These are phyloP conservation scores for Linepithema humile DNA, from an alignment of 1,140 invertebrate species.

Conservation along the genomic window DNA sequence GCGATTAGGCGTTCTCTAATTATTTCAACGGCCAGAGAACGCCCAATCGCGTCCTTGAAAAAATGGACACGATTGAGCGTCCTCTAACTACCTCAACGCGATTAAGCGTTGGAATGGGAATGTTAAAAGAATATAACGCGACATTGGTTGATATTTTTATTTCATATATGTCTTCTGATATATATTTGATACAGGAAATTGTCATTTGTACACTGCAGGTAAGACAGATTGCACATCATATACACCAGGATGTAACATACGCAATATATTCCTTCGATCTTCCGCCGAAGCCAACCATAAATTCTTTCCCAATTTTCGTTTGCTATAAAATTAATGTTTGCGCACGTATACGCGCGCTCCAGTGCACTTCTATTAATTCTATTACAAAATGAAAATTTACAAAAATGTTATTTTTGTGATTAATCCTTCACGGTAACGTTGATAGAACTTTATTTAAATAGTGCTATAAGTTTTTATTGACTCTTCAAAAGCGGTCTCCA, in stretches of 20 bases:
- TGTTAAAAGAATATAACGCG: neutral
- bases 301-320: neutral
- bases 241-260: conserved; percentile 45
- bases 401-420: conserved; percentile 2
- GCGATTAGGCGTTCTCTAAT: no score
- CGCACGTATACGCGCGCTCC: neutral
- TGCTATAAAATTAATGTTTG: neutral
- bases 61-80: no score
- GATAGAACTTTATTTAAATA: conserved; percentile 14
- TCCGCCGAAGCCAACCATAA: neutral
- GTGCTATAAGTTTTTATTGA: conserved; percentile 24
- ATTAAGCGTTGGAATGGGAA: no score
- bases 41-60: no score
- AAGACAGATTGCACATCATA: conserved; percentile 57
- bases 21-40: no score
- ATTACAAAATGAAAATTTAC: conserved; percentile 6
- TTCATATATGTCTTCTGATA: conserved; percentile 55
- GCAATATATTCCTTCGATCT: neutral
- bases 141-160: conserved; percentile 59
- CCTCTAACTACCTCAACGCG: no score
- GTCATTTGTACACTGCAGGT: conserved; percentile 61
- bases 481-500: conserved; percentile 26
- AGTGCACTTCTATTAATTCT: neutral
- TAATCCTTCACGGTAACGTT: neutral
- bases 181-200: conserved; percentile 62